Base-by-base conservation (phyloP, 2,113 vertebrate genomes). In the Takifugu flavidus region DNA sequence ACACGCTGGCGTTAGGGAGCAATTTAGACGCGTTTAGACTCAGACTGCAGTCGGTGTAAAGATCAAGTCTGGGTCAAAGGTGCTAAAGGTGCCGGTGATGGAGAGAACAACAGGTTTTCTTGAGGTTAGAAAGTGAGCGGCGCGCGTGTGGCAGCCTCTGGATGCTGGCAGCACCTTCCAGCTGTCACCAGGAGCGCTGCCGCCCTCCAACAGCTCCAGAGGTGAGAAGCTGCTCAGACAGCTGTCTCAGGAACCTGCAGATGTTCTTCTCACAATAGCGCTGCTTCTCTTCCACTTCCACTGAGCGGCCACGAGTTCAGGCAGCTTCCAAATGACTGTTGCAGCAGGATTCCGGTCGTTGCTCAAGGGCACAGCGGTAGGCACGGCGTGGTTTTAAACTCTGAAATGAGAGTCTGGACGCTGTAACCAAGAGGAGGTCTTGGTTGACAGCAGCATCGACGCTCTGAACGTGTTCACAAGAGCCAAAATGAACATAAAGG, bases 151-250 rank as follows among this genome's bases (percentile, higher is more conserved):
- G 95, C 95, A 70, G 95, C 95, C 89, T 79, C 76, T 92, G 10
- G 95, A 98, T 0, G 93, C 94, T 26, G 94, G 95, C 2, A 97
- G 92, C 2, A 94, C 83, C 61, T 93, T 92, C 25, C 93, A 93
- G 0, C 88, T 83, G 15, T 42, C 61, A 62, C 98, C 94, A 67
- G 95, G 56, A 25, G 96, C 92, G 0, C 90, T 89, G 13, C 97
- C 94, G 5, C 95, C 94, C 57, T 96, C 93, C 34, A 93, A 90
- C 82, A 98, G 90, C 86, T 98, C 95, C 0, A 85, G 58, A 63
- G 39, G 28, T 29, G 28, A 49, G 45, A 54, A 13, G 6, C 3
- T 49, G 52, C 65, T 34, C 45, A 52, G 31, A 43, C 1, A 45
- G 46, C 4, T 25, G 20, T 46, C 13, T 44, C 56, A 62, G n/a